A percentile compares a stretch with the other conserved stretches of the same genome.
Evolutionary conservation across 2,797 vertebrate genomes (phyloP).

Genomic region (Gobionotothen gibberifrons): DNA sequence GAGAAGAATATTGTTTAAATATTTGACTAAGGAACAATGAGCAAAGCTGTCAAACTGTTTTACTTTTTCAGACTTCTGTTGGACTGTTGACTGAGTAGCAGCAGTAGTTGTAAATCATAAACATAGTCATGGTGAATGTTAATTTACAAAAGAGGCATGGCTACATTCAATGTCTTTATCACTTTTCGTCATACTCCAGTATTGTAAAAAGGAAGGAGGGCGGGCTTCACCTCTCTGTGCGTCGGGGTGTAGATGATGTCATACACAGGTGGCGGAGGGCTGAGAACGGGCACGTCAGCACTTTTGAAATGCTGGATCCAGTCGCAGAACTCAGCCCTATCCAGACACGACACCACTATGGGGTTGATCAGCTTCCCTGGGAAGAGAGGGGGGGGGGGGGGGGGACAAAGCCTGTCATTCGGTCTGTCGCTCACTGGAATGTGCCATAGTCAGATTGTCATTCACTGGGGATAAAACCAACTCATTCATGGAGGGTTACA

Average conservation of each 20-base stretch:
- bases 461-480: constrained; percentile 71
- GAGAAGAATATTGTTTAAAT: not conserved
- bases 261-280: constrained; percentile 86
- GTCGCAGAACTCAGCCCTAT: constrained; percentile 81
- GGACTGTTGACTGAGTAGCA: not conserved
- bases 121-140: constrained; percentile 8
- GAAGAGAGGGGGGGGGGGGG: constrained; percentile 50
- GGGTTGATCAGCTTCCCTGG: constrained; percentile 88
- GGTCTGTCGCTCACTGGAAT: constrained; percentile 76
- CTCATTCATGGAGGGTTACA: constrained; percentile 74
- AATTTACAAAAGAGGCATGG: constrained; percentile 27
- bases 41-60: not conserved
- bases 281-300: constrained; percentile 83
- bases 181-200: constrained; percentile 20
- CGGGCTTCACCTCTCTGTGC: constrained; percentile 78
- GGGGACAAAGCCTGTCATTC: constrained; percentile 73
- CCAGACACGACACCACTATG: constrained; percentile 85
- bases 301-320: constrained; percentile 87
- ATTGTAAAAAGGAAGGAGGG: constrained; percentile 17
- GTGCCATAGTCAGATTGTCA: constrained; percentile 70
- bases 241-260: constrained; percentile 90
- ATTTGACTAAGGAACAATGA: not conserved
- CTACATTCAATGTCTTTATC: constrained; percentile 2
- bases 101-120: constrained; percentile 3
- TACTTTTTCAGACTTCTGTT: not conserved